Evolutionary conservation across 2,888 invertebrate genomes (phyloP), one percentile per base, ranked within the genome.

Genomic region (Mystacides longicornis): DNA sequence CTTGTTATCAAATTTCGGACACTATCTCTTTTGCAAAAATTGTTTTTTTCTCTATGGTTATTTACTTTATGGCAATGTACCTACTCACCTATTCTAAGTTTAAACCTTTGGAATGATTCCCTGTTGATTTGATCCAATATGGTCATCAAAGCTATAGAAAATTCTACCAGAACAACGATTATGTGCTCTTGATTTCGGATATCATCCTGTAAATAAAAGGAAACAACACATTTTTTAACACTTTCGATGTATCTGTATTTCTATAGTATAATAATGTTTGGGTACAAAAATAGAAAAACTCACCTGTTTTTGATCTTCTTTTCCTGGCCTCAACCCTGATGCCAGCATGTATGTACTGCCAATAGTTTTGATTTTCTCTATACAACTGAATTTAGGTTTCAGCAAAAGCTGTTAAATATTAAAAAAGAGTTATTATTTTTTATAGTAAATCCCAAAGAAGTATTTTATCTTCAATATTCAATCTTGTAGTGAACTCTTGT

Each of bases 281-380:
- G n/a, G n/a, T n/a, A n/a, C n/a, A n/a, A n/a, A n/a, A 27, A 5
- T 7, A 27, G 5, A 11, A 27, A 27, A 27, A 68, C 78, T 77
- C 71, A 89, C 89, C 66, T 78, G 77, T 49, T 78, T 77, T 56
- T 83, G 81, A 62, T 88, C 88, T 68, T 92, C 92, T 64, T 90
- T 89, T 16, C 92, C 93, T 0, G 93, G 93, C 52, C 89, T 79
- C 18, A 98, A 74, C 0, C 98, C 98, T 0, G 94, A 90, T 1
- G 97, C 97, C 49, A 96, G 86, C 97, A 98, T 98, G 68, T 98
- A 98, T 0, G 97, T 97, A 70, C 94, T 95, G 14, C 95, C 96
- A 56, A 98, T 97, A 0, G 97, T 98, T 73, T 98, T 98, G 53
- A 98, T 98, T 72, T 98, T 98, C 73, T 98, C 98, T 64, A 98